Evolutionary conservation across 2,113 vertebrate genomes (phyloP), one percentile per base, ranked within the genome.

Genomic region (Paramisgurnus dabryanus): DNA sequence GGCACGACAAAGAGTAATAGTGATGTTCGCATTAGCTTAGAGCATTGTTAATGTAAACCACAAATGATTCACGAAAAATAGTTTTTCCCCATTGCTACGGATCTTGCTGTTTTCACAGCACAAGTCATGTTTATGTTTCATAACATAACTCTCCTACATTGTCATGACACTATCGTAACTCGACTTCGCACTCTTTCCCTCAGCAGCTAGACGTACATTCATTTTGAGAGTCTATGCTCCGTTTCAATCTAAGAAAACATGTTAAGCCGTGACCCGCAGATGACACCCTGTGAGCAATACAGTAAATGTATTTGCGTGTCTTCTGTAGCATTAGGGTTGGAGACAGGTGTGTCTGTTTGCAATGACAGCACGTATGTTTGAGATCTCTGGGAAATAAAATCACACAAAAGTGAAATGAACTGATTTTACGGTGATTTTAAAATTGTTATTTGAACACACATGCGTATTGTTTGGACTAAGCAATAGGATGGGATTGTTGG

Each of bases 281-380:
- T 72, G n/a, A 68, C 66, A 68, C n/a, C 10, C 66, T 68, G 12
- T 49, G 50, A 72, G 53, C 17, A 5, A 58, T 57, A 58, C 57
- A 72, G 11, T 34, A 34, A 5, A 72, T 72, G 18, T 58, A 11
- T 57, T 27, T 27, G 47, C 47, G 27, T 7, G 8, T 70, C 13
- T 53, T 70, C 5, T 53, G 50, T 34, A n/a, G 27, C 39, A 49
- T 70, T 70, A 39, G 34, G 13, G 39, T 34, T 70, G 15, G 4
- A 70, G 12, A 53, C 13, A 55, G 68, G 69, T 41, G 69, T 72
- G 69, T 58, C 69, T 58, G 69, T 72, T 57, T 18, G 53, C 17
- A 13, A 17, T 15, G 50, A 53, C 12, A 5, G 15, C 13, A 53
- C 50, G 1, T 53, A 50, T 4, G 12, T 4, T 50, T 34, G 27